Evolutionary conservation across 2,888 invertebrate genomes (phyloP), one percentile per base, ranked within the genome.

Genomic region (Dromius quadrimaculatus): DNA sequence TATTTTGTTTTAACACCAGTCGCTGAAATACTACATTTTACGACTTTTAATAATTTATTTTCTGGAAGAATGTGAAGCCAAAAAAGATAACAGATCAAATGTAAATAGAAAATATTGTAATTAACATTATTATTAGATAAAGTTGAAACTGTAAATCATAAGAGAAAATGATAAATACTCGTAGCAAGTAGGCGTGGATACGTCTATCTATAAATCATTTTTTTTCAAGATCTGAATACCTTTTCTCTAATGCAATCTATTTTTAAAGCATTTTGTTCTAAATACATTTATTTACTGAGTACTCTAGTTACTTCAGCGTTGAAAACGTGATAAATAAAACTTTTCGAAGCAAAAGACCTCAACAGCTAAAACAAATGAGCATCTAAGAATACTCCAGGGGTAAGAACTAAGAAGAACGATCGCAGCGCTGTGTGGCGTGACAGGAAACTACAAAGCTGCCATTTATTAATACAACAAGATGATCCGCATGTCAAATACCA

Each of bases 111-210:
- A 54, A 54, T 54, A 54, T 54, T 54, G 50, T 54, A 54, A 54
- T 64, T 64, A 64, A 64, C 47, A 65, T 50, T 65, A 65, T 65
- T 65, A 65, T 65, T 65, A 54, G 65, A 65, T 65, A 65, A 65
- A 65, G 36, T n/a, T 22, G 43, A 43, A 36, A 38, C 54, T 36
- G 32, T 65, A 36, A 54, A 34, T 65, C 65, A 65, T 36, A 54
- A 19, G 50, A 65, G 34, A 65, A 65, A 65, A 62, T 62, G 38
- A 62, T 62, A 62, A 38, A 54, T 65, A 65, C 36, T 50, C 8
- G 36, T 6, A 6, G 54, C 65, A 65, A 65, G 54, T 65, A 28
- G 65, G 65, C 65, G 65, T 50, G 34, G 34, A 34, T 9, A 28
- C 15, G 23, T 62, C 41, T 17, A 64, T 13, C 13, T 54, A 65